These are phyloP conservation scores for Melanaphis sacchari DNA, from an alignment of 1,140 invertebrate genomes.

Conservation along the genomic window DNA sequence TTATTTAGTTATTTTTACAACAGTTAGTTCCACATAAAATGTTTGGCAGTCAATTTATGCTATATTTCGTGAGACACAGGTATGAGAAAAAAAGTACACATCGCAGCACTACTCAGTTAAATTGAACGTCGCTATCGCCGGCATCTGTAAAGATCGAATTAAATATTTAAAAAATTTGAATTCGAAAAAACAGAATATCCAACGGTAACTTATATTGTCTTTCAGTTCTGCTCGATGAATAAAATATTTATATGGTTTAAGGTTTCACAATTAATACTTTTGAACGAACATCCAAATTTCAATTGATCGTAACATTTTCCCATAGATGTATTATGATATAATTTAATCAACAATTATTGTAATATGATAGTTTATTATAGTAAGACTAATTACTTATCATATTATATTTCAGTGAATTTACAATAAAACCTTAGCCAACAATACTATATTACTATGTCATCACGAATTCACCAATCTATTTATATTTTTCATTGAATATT, in stretches of 20 bases:
- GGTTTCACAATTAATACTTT: not conserved
- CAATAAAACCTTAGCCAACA: not conserved
- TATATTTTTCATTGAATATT: not conserved
- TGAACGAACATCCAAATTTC: not conserved
- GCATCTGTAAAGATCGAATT: not conserved
- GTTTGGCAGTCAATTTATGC: not conserved
- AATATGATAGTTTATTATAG: not conserved
- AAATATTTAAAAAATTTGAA: conserved; percentile 2
- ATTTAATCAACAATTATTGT: not conserved
- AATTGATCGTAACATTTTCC: not conserved
- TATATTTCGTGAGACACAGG: not conserved
- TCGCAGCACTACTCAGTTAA: not conserved
- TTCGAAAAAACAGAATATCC: not conserved
- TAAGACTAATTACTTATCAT: not conserved
- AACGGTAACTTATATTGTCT: not conserved
- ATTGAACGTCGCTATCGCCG: not conserved
- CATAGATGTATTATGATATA: not conserved
- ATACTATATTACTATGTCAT: not conserved
- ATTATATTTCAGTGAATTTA: not conserved
- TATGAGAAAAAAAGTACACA: not conserved
- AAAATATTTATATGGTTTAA: not conserved
- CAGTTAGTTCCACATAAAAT: not conserved
- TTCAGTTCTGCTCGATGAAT: not conserved
- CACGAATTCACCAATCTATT: too few relatives aligned
- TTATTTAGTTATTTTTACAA: not conserved